Percentiles rank a stretch among this genome's conserved stretches.
Evolutionary conservation across 2,113 vertebrate species (phyloP).

Genomic region (Ceuthmochares aereus): DNA sequence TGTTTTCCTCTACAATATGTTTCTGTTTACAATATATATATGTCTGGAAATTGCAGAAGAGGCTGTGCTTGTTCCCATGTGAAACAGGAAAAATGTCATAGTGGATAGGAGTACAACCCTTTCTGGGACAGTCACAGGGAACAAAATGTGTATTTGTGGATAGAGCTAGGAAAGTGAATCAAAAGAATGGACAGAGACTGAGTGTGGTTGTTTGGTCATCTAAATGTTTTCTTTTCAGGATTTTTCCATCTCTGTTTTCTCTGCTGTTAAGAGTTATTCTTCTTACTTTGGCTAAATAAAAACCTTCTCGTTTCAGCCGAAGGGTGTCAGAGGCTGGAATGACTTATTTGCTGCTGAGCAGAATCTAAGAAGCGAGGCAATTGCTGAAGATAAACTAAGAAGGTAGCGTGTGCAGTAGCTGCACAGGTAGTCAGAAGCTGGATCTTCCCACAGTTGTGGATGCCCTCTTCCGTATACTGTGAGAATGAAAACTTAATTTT

Average conservation of each 20-base stretch:
- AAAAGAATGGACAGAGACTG: not conserved
- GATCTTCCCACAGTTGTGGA: not conserved
- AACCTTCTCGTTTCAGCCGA: not conserved
- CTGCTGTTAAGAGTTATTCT: not conserved
- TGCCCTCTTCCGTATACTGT: not conserved
- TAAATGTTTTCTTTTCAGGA: not conserved
- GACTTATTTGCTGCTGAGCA: not conserved
- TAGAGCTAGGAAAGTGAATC: not conserved
- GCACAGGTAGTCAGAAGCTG: not conserved
- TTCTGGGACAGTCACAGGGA: not conserved
- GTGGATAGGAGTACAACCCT: not conserved
- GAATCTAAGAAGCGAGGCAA: not conserved
- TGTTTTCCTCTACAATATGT: not conserved
- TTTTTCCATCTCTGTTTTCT: not conserved
- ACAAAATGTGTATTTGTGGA: not conserved
- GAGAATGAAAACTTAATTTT: not conserved
- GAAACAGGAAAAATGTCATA: not conserved
- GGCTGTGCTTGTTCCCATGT: not conserved
- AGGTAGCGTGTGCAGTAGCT: not conserved
- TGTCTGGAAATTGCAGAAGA: conserved; percentile 5
- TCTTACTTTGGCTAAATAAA: not conserved
- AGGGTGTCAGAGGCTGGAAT: not conserved
- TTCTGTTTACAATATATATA: not conserved
- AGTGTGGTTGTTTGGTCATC: not conserved
- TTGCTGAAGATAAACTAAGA: not conserved